phyloP scores from a whole-genome alignment of 2,888 invertebrate species.

The Hypena proboscidalis region DNA sequence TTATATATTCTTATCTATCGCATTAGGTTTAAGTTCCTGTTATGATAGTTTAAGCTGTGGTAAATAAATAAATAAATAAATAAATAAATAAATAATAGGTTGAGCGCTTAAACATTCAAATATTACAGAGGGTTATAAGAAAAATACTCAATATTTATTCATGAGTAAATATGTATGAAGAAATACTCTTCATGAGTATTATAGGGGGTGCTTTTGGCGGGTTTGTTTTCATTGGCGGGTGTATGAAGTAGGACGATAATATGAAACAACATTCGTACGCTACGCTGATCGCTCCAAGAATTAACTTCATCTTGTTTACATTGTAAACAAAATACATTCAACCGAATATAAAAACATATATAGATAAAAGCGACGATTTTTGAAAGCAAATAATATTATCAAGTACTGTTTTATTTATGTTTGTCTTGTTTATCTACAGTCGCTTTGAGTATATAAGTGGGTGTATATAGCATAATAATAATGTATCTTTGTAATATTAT shows the following conservation, averaged over 20 bases:
- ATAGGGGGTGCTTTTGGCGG: constrained; percentile 41
- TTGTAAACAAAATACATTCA: constrained; percentile 24
- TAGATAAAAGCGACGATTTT: constrained; percentile 8
- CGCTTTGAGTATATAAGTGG: no score
- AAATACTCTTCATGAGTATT: constrained; percentile 53
- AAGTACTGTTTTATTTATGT: background rate
- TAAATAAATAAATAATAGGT: constrained; percentile 32
- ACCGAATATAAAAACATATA: constrained; percentile 4
- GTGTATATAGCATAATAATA: no score
- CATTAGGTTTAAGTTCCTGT: no score
- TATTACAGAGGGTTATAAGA: constrained; percentile 35
- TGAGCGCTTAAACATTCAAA: constrained; percentile 38
- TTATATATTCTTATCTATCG: no score
- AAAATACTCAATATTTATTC: constrained; percentile 68
- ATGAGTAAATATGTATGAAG: constrained; percentile 68
- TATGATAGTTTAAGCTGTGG: no score
- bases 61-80: no score
- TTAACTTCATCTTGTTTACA: constrained; percentile 19
- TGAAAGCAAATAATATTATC: background rate
- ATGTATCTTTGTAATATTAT: no score
- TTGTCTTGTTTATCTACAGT: background rate
- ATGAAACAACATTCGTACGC: constrained; percentile 29
- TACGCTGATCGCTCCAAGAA: constrained; percentile 9
- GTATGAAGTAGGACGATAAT: constrained; percentile 35
- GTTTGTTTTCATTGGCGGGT: constrained; percentile 45